These are phyloP conservation scores for Leptopilina clavipes DNA, from an alignment of 1,140 invertebrate genomes.

Conservation along the genomic window DNA sequence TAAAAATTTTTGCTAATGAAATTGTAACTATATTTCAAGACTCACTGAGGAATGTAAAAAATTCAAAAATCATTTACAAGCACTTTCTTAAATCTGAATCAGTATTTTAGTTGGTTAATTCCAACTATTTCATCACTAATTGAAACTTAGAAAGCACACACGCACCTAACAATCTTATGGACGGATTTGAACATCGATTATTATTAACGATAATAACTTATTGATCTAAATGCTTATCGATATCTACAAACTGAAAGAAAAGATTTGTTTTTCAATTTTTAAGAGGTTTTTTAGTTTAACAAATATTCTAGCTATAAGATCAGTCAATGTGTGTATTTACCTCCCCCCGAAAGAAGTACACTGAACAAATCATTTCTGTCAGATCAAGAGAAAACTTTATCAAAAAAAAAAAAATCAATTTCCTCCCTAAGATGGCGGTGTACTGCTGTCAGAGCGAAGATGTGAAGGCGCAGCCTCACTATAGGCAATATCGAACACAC, in stretches of 20 bases:
- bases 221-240: neutral
- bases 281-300: too few species aligned
- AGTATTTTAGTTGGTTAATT: too few species aligned
- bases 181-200: neutral
- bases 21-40: too few species aligned
- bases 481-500: conserved; percentile 94
- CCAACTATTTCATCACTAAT: too few species aligned
- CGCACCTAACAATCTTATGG: neutral
- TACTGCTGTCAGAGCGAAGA: conserved; percentile 76
- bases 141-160: neutral
- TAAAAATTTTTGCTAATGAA: too few species aligned
- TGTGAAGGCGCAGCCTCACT: conserved; percentile 86
- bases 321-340: neutral
- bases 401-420: neutral
- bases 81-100: neutral
- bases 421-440: conserved; percentile 69
- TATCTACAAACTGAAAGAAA: neutral
- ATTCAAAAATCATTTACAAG: neutral
- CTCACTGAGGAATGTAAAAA: neutral
- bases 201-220: neutral
- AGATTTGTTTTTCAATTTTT: too few species aligned
- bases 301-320: too few species aligned
- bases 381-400: neutral
- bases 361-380: neutral
- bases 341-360: too few species aligned